Conservation (phyloP, 2,797 vertebrate genomes). For the Chelon labrosus region DNA sequence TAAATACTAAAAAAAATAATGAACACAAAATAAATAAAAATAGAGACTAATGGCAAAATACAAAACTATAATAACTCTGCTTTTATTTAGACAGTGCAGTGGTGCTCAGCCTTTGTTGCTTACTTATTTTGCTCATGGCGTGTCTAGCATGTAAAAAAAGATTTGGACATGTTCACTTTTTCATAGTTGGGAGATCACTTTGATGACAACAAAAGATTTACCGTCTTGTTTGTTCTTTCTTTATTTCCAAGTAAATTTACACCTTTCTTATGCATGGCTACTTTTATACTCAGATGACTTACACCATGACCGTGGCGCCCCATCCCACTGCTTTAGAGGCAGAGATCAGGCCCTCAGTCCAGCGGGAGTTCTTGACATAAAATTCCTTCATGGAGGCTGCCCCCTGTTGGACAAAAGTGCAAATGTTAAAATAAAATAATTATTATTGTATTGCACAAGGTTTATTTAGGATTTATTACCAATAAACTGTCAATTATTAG, state of each 20-base stretch:
- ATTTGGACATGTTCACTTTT: no score
- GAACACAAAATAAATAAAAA: no score
- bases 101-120: no score
- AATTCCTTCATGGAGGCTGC: conserved; percentile 96
- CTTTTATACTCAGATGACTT: conserved; percentile 61
- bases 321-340: conserved; percentile 98
- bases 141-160: no score
- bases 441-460: no score
- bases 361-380: conserved; percentile 97
- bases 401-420: conserved; percentile 82
- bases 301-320: conserved; percentile 98
- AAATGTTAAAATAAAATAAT: neutral
- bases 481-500: neutral
- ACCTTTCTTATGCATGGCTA: neutral
- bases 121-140: no score
- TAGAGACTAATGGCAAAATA: no score
- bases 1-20: no score
- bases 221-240: neutral
- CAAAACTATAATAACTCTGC: no score
- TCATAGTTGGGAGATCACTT: no score
- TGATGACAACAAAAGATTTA: neutral
- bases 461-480: neutral
- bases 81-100: no score
- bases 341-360: conserved; percentile 98
- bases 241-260: neutral